A percentile compares a stretch with the other conserved stretches of the same genome.
Conservation (phyloP, 2,797 vertebrate genomes). For the Falco concolor region DNA sequence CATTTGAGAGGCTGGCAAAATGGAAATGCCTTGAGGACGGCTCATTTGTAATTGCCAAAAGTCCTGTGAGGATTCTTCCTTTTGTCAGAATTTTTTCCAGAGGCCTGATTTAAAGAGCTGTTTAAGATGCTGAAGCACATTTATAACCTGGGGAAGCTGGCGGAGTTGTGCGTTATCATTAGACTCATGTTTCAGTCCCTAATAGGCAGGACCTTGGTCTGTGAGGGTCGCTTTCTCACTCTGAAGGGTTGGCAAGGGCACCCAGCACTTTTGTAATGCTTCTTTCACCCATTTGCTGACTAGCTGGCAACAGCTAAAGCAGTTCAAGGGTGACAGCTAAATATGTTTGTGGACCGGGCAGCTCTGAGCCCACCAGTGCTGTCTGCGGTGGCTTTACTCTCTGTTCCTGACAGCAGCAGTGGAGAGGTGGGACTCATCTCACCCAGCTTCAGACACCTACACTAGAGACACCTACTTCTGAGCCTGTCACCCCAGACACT, state of each 20-base stretch:
- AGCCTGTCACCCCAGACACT: slow-evolving; percentile 17
- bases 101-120: not conserved
- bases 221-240: not conserved
- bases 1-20: not conserved
- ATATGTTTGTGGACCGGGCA: not conserved
- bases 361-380: not conserved
- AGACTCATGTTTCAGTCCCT: not conserved
- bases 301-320: not conserved
- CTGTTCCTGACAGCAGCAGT: not conserved
- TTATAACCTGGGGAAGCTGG: not conserved
- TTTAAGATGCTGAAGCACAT: not conserved
- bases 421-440: slow-evolving; percentile 3
- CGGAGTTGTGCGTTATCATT: not conserved
- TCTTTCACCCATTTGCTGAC: not conserved
- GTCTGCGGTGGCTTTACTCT: not conserved
- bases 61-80: not conserved
- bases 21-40: not conserved
- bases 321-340: not conserved
- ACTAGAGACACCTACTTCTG: slow-evolving; percentile 22
- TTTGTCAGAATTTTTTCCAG: not conserved
- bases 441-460: slow-evolving; percentile 28
- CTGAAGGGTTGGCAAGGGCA: not conserved
- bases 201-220: not conserved
- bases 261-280: not conserved
- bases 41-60: not conserved